Percentiles rank a stretch among this genome's conserved stretches.
phyloP scores from a whole-genome alignment of 1,140 invertebrate genomes.

The Amyelois transitella region DNA sequence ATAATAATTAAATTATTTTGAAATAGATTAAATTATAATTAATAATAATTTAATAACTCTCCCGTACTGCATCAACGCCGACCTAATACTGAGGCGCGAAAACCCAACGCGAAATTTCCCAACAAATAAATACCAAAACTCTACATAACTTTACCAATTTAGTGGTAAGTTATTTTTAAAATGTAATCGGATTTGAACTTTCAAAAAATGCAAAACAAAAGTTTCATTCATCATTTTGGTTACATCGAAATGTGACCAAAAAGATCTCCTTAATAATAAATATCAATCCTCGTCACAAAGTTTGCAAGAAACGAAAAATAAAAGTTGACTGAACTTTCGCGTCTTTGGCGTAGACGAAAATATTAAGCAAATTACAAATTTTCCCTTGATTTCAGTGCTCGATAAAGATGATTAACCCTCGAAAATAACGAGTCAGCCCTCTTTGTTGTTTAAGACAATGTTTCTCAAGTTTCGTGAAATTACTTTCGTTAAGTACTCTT shows the following conservation, averaged over 20 bases:
- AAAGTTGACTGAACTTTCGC: slow-evolving; percentile 1
- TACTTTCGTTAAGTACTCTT: slow-evolving; percentile 20
- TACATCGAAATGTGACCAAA: background rate
- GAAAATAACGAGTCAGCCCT: slow-evolving; percentile 20
- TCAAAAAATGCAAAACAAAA: background rate
- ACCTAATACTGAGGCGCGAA: too few relatives aligned
- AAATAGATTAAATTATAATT: too few relatives aligned
- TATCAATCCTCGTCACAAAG: slow-evolving; percentile 5
- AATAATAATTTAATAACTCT: too few relatives aligned
- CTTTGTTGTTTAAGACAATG: slow-evolving; percentile 28
- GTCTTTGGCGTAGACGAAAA: slow-evolving; percentile 3
- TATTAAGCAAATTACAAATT: slow-evolving; percentile 16
- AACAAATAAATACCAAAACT: too few relatives aligned
- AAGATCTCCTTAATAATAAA: slow-evolving; percentile 5
- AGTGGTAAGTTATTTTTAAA: too few relatives aligned
- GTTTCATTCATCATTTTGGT: too few relatives aligned
- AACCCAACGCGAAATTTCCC: too few relatives aligned
- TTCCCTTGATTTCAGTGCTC: slow-evolving; percentile 17
- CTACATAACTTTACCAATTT: too few relatives aligned
- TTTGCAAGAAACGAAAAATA: slow-evolving; percentile 2
- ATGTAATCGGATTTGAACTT: too few relatives aligned
- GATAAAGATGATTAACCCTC: slow-evolving; percentile 35
- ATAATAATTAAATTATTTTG: too few relatives aligned
- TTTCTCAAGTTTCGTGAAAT: slow-evolving; percentile 29
- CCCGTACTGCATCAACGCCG: too few relatives aligned